These are phyloP conservation scores for Cecropterus lyciades DNA, from an alignment of 1,140 invertebrate genomes.

Conservation along the genomic window DNA sequence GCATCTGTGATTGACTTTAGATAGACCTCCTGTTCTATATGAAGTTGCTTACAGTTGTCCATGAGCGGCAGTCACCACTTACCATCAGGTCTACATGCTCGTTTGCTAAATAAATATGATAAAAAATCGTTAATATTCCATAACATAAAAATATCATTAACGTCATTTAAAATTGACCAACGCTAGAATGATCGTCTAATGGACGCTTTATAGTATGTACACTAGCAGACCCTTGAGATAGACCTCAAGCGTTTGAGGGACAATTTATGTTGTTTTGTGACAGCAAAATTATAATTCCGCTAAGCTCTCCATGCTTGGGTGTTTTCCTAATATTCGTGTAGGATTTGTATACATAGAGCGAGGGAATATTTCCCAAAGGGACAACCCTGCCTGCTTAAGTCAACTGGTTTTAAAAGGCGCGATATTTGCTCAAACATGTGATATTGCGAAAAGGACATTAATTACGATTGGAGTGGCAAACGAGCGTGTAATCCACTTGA, in stretches of 20 bases:
- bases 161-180: background rate
- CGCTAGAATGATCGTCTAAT: background rate
- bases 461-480: too few relatives aligned
- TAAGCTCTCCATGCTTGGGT: background rate
- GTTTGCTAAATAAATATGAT: too few relatives aligned
- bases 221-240: slow-evolving; percentile 8
- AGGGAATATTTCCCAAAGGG: background rate
- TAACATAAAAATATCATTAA: background rate
- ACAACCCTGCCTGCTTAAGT: background rate
- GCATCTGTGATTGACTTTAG: too few relatives aligned
- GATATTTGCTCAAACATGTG: too few relatives aligned
- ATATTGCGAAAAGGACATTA: too few relatives aligned
- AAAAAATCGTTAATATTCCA: too few relatives aligned
- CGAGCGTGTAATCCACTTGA: too few relatives aligned
- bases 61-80: too few relatives aligned
- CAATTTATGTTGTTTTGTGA: slow-evolving; percentile 14
- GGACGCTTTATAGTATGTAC: background rate
- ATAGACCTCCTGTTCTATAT: too few relatives aligned
- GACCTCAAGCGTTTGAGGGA: slow-evolving; percentile 2
- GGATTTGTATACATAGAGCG: background rate
- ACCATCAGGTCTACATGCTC: too few relatives aligned
- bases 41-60: too few relatives aligned
- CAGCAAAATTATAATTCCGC: slow-evolving; percentile 11
- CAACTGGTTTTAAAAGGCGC: too few relatives aligned
- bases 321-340: slow-evolving; percentile 1